Conservation (phyloP, 37 sponge, comb jelly and placozoan species). For the Corticium candelabrum region DNA sequence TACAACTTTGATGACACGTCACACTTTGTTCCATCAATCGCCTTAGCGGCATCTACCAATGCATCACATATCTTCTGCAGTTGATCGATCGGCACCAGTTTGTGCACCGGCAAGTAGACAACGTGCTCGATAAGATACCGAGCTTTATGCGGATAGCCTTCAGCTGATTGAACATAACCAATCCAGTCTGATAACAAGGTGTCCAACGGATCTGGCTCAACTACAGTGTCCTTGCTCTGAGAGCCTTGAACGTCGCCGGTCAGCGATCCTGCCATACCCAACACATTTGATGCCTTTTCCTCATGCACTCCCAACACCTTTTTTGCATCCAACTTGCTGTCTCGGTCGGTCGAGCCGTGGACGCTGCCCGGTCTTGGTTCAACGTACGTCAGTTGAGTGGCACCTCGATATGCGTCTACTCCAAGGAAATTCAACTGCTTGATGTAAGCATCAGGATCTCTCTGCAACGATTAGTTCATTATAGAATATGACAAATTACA, state of each 20-base stretch:
- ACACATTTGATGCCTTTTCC: no score
- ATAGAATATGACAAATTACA: no score
- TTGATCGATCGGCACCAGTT: background rate
- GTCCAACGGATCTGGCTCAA: no score
- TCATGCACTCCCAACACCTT: no score
- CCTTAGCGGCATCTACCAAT: background rate
- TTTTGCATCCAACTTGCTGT: no score
- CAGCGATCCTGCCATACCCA: no score
- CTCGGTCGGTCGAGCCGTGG: no score
- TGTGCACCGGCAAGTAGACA: background rate
- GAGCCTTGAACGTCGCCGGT: background rate
- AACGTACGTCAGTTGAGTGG: background rate
- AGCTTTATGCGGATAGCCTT: background rate
- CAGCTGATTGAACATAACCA: no score
- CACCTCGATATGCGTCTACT: constrained; percentile 1
- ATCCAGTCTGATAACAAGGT: no score
- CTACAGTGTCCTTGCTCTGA: background rate
- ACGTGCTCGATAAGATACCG: background rate
- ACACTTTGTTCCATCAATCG: background rate
- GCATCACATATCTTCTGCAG: background rate
- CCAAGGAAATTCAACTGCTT: background rate
- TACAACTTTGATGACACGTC: background rate
- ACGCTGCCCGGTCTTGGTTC: no score
- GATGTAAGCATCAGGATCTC: background rate
- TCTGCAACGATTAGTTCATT: no score